Evolutionary conservation across 1,140 invertebrate genomes (phyloP).

Genomic region (Zophobas morio): DNA sequence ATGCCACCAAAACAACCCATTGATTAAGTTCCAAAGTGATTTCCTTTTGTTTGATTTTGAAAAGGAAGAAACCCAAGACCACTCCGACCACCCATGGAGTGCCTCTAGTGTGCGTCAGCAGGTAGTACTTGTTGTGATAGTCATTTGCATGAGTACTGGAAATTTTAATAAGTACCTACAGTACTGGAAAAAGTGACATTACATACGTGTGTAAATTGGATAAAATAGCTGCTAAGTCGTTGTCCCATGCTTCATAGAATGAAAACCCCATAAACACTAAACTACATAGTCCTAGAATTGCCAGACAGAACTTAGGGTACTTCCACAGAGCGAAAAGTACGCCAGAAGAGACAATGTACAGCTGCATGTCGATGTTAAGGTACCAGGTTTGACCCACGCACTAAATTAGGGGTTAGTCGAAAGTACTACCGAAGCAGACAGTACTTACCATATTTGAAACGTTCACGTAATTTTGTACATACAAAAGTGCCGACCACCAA

Average conservation of each 20-base stretch:
- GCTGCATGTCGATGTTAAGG: constrained; percentile 78
- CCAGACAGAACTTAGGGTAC: constrained; percentile 45
- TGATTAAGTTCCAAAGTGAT: constrained; percentile 4
- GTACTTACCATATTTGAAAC: constrained; percentile 63
- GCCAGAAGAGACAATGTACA: constrained; percentile 73
- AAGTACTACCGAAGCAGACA: neutral
- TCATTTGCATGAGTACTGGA: neutral
- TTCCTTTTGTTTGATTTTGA: constrained; percentile 18
- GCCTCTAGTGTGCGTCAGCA: constrained; percentile 66
- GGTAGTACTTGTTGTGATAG: constrained; percentile 57
- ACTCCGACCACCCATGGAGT: constrained; percentile 73
- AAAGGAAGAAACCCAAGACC: constrained; percentile 69
- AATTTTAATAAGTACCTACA: neutral
- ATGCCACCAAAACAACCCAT: constrained; percentile 14
- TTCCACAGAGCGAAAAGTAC: constrained; percentile 64
- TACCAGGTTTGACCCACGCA: constrained; percentile 69
- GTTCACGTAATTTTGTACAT: constrained; percentile 71
- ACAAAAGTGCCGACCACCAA: constrained; percentile 73
- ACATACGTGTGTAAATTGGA: constrained; percentile 47
- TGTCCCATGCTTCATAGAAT: constrained; percentile 47
- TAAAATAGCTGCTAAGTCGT: constrained; percentile 35
- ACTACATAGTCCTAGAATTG: constrained; percentile 9
- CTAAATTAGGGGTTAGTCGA: constrained; percentile 54
- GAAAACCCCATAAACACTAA: constrained; percentile 35
- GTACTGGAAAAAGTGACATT: neutral